phyloP scores from a whole-genome alignment of 2,888 invertebrate genomes.

The Lasius platythorax region DNA sequence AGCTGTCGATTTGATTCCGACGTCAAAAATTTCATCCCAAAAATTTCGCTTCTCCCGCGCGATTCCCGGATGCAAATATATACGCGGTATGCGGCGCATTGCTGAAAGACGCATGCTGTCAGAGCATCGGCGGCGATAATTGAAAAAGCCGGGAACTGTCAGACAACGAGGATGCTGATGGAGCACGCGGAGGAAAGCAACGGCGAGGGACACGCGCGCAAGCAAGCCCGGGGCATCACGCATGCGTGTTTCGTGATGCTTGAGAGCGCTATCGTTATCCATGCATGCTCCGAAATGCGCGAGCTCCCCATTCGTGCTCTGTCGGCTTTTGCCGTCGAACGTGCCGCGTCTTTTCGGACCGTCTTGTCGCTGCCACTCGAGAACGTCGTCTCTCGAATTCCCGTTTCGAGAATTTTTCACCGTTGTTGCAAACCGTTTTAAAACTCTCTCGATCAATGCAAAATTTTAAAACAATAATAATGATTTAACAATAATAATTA shows the following conservation, averaged over 20 bases:
- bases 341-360: constrained; percentile 54
- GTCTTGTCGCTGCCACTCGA: not conserved
- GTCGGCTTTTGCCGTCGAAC: constrained; percentile 75
- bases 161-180: constrained; percentile 21
- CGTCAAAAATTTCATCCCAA: not conserved
- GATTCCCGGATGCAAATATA: constrained; percentile 6
- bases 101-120: constrained; percentile 37
- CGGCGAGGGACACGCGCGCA: constrained; percentile 63
- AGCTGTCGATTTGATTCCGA: constrained; percentile 1
- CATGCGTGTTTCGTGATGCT: constrained; percentile 74
- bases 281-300: constrained; percentile 72
- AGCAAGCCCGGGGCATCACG: constrained; percentile 76
- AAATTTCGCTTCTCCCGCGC: not conserved
- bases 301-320: constrained; percentile 75
- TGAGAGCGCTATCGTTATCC: constrained; percentile 69
- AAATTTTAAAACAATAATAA: not conserved
- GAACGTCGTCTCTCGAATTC: not conserved
- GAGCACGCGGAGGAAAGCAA: constrained; percentile 55
- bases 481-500: not conserved
- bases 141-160: constrained; percentile 47
- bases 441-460: not conserved
- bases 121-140: constrained; percentile 37
- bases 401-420: not conserved
- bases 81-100: not conserved
- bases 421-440: not conserved